phyloP scores from a whole-genome alignment of 2,113 vertebrate genomes.

The Thermophis baileyi region DNA sequence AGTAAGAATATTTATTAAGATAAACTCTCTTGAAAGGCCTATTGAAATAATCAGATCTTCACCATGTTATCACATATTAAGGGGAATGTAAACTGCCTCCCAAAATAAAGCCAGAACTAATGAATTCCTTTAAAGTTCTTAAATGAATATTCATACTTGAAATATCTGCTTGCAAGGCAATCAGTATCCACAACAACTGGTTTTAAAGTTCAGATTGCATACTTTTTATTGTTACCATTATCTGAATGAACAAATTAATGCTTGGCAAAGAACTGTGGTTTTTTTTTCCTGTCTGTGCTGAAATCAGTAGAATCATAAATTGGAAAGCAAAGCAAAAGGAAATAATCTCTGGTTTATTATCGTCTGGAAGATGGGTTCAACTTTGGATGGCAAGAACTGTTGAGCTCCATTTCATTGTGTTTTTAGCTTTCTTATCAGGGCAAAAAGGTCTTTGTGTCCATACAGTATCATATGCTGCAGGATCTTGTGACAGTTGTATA shows the following conservation, averaged over 20 bases:
- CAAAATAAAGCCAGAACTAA: not conserved
- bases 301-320: not conserved
- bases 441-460: not conserved
- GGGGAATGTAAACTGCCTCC: not conserved
- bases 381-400: not conserved
- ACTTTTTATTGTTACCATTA: not conserved
- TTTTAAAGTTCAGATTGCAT: not conserved
- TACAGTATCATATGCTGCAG: not conserved
- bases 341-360: not conserved
- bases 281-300: not conserved
- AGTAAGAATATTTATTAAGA: conserved; percentile 22
- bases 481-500: conserved; percentile 1
- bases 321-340: not conserved
- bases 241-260: not conserved
- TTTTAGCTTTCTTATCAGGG: not conserved
- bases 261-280: not conserved
- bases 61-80: not conserved
- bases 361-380: not conserved
- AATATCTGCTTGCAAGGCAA: not conserved
- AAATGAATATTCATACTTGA: not conserved
- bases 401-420: not conserved
- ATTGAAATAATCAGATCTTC: not conserved
- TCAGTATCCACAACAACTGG: not conserved
- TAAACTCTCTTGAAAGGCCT: not conserved
- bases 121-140: not conserved